phyloP scores from a whole-genome alignment of 2,888 invertebrate genomes.

The Omphaloscelis lunosa region DNA sequence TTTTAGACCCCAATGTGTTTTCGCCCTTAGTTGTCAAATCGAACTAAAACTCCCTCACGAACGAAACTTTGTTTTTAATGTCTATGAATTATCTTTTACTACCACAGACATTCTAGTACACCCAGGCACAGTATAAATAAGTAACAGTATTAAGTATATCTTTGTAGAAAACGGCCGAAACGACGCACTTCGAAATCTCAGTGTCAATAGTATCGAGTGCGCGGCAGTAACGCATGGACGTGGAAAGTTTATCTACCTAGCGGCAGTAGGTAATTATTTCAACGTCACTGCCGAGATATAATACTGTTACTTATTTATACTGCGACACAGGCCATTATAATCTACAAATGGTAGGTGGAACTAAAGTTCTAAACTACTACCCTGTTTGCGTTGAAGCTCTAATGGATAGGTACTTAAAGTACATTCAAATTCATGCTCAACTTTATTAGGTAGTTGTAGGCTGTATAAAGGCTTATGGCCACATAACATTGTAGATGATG shows the following conservation, averaged over 20 bases:
- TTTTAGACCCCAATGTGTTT: not conserved
- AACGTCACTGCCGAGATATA: too few species aligned
- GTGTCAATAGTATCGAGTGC: too few species aligned
- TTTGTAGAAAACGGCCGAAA: too few species aligned
- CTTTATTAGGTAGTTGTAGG: slow-evolving; percentile 22
- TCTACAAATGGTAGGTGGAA: slow-evolving; percentile 23
- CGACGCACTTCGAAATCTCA: too few species aligned
- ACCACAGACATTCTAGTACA: not conserved
- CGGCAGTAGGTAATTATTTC: too few species aligned
- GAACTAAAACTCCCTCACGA: slow-evolving; percentile 5
- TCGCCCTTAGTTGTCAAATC: slow-evolving; percentile 14
- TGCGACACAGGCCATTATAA: slow-evolving; percentile 5
- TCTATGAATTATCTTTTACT: slow-evolving; percentile 25
- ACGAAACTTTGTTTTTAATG: slow-evolving; percentile 44
- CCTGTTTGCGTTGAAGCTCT: slow-evolving; percentile 27
- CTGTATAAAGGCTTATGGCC: slow-evolving; percentile 22
- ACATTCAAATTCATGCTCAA: slow-evolving; percentile 47
- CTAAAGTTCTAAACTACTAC: slow-evolving; percentile 23
- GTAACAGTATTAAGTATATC: too few species aligned
- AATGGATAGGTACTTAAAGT: slow-evolving; percentile 25
- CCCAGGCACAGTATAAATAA: too few species aligned
- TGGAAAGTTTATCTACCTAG: too few species aligned
- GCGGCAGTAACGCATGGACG: too few species aligned
- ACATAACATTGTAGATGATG: slow-evolving; percentile 30
- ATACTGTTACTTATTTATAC: too few species aligned